These are phyloP conservation scores for Pycnonotus jocosus DNA, from an alignment of 2,113 vertebrate species.

Conservation along the genomic window DNA sequence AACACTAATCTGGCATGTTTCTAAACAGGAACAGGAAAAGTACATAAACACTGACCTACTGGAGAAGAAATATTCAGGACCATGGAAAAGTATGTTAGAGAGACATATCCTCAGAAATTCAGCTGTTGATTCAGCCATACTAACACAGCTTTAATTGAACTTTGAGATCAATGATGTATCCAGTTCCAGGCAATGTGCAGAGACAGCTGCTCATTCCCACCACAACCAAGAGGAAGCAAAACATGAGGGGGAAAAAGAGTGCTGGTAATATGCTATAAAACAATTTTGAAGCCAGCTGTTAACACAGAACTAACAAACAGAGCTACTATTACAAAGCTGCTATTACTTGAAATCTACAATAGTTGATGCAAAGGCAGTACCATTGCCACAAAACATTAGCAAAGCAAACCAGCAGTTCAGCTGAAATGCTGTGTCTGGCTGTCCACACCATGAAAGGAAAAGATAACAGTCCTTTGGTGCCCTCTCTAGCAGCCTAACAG, in stretches of 20 bases:
- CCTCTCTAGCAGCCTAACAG: neutral
- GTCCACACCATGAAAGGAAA: neutral
- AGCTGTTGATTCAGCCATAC: neutral
- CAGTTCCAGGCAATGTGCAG: neutral
- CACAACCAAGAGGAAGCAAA: neutral
- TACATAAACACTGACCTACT: neutral
- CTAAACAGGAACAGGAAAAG: neutral
- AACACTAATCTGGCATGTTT: fast-evolving
- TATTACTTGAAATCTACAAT: neutral
- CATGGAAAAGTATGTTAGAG: neutral
- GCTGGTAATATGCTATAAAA: neutral
- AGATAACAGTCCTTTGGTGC: neutral
- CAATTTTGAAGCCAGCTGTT: neutral
- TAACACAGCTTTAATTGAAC: neutral
- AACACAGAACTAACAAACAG: neutral
- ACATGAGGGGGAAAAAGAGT: neutral
- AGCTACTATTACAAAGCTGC: neutral
- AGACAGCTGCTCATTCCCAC: neutral
- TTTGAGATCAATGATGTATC: neutral
- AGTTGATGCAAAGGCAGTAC: neutral
- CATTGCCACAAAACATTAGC: neutral
- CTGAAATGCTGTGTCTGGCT: neutral
- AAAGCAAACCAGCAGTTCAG: neutral
- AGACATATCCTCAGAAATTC: neutral
- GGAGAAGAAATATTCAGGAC: neutral